Evolutionary conservation across 2,797 vertebrate genomes (phyloP).

Genomic region (Pempheris klunzingeri): DNA sequence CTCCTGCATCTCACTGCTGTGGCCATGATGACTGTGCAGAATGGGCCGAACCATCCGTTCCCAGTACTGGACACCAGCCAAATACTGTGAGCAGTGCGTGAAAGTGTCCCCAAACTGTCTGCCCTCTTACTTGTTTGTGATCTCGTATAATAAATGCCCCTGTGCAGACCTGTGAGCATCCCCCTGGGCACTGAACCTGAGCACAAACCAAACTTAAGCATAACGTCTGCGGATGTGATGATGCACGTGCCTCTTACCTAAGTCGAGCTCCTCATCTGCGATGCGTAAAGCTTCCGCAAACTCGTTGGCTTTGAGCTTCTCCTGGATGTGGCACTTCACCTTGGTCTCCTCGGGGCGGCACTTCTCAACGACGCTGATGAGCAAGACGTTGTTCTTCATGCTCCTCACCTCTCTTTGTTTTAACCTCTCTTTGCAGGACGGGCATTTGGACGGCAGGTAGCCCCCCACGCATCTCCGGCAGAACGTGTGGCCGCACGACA

Average conservation of each 20-base stretch:
- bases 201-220: background rate
- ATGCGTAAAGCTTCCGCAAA: constrained; percentile 85
- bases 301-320: constrained; percentile 80
- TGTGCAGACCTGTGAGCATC: background rate
- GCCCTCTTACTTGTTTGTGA: background rate
- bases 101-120: constrained; percentile 7
- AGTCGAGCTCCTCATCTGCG: constrained; percentile 81
- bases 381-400: constrained; percentile 86
- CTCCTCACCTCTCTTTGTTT: constrained; percentile 77
- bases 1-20: background rate
- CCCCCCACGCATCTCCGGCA: constrained; percentile 86
- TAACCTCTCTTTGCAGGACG: constrained; percentile 84
- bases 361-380: constrained; percentile 87
- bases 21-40: background rate
- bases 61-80: constrained; percentile 13
- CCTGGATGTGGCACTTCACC: constrained; percentile 78
- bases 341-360: constrained; percentile 81
- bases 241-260: constrained; percentile 81
- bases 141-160: background rate
- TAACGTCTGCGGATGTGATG: background rate
- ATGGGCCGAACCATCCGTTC: background rate
- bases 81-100: constrained; percentile 30
- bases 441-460: constrained; percentile 82
- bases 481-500: constrained; percentile 91
- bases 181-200: background rate